phyloP scores from a whole-genome alignment of 2,888 invertebrate species.

The Myathropa florea region DNA sequence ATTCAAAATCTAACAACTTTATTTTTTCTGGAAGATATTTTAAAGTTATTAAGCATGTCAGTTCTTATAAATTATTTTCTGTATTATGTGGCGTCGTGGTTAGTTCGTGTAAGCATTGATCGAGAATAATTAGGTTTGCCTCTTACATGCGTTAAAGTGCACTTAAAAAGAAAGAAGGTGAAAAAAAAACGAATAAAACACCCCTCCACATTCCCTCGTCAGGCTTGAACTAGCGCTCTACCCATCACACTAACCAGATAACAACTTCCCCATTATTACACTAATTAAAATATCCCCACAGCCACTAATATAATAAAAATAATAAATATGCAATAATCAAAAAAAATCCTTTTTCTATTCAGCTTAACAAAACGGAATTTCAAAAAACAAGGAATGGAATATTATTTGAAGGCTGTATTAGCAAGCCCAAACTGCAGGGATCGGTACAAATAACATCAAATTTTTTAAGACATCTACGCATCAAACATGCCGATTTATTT shows the following conservation, averaged over 20 bases:
- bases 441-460: background rate
- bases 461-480: background rate
- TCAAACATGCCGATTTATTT: background rate
- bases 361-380: background rate
- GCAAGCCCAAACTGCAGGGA: background rate
- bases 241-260: too few relatives aligned
- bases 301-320: too few relatives aligned
- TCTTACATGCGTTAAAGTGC: too few relatives aligned
- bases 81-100: background rate
- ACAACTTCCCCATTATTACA: too few relatives aligned
- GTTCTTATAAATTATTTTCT: background rate
- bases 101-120: too few relatives aligned
- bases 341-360: conserved; percentile 3
- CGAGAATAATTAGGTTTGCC: too few relatives aligned
- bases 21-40: conserved; percentile 5
- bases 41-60: background rate
- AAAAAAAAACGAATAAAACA: background rate
- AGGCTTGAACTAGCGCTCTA: too few relatives aligned
- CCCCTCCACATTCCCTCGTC: too few relatives aligned
- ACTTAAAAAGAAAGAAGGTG: background rate
- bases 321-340: too few relatives aligned
- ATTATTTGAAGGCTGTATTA: background rate
- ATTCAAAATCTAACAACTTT: background rate
- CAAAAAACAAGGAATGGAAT: background rate
- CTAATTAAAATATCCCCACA: too few relatives aligned